Evolutionary conservation across 2,113 vertebrate genomes (phyloP).

Genomic region (Ginglymostoma cirratum): DNA sequence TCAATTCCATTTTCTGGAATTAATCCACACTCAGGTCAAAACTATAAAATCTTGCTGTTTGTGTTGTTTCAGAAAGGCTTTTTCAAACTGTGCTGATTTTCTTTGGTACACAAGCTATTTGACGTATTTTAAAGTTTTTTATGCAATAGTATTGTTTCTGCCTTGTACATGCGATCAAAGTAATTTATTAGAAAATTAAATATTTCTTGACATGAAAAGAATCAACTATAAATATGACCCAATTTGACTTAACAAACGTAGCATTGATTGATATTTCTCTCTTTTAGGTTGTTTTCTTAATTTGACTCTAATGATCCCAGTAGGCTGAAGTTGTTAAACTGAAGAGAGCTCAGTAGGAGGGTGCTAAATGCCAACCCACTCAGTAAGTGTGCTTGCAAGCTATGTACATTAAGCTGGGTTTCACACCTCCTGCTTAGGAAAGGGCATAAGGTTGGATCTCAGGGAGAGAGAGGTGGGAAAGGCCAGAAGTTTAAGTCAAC

Average conservation of each 20-base stretch:
- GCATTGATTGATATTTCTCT: conserved; percentile 39
- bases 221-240: not conserved
- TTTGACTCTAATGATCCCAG: conserved; percentile 38
- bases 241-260: not conserved
- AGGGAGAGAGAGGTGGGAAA: conserved; percentile 31
- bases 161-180: not conserved
- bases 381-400: conserved; percentile 27
- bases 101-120: not conserved
- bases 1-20: not conserved
- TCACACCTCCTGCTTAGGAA: conserved; percentile 20
- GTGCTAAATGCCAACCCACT: not conserved
- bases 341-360: conserved; percentile 37
- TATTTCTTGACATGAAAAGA: not conserved
- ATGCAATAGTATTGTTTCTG: not conserved
- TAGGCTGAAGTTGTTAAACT: conserved; percentile 43
- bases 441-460: conserved; percentile 30
- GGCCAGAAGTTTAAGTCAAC: conserved; percentile 38
- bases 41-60: not conserved
- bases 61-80: not conserved
- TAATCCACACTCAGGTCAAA: not conserved
- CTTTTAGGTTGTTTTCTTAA: conserved; percentile 40
- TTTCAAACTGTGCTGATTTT: not conserved
- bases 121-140: not conserved
- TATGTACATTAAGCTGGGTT: conserved; percentile 42
- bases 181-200: not conserved